These are phyloP conservation scores for Mycteria americana DNA, from an alignment of 2,797 vertebrate genomes.

Conservation along the genomic window DNA sequence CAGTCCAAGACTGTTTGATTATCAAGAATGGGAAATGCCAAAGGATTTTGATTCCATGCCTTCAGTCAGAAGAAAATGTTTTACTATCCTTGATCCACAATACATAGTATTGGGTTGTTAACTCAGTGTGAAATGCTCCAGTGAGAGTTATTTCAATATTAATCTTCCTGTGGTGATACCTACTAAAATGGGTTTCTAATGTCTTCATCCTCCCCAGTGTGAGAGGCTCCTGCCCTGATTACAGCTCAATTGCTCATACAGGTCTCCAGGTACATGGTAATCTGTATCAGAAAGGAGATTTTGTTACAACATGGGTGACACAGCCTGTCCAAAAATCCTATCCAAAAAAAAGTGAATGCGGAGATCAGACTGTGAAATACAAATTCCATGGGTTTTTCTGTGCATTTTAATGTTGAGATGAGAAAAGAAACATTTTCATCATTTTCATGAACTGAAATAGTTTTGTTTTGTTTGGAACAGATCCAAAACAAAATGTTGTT, in stretches of 20 bases:
- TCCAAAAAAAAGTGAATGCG: neutral
- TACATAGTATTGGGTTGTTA: neutral
- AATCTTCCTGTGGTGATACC: neutral
- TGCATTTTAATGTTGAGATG: neutral
- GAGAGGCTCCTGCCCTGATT: neutral
- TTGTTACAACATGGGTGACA: neutral
- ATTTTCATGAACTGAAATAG: neutral
- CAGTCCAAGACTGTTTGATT: neutral
- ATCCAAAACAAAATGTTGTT: neutral
- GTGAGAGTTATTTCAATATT: neutral
- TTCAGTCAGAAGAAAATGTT: neutral
- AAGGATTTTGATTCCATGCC: neutral
- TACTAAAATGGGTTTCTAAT: neutral
- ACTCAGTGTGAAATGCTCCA: neutral
- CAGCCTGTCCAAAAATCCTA: neutral
- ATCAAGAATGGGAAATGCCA: neutral
- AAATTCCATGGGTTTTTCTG: neutral
- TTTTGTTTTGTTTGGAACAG: neutral
- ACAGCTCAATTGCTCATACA: neutral
- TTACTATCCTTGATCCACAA: neutral
- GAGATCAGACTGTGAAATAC: neutral
- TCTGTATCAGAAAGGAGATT: neutral
- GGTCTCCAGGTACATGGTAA: neutral
- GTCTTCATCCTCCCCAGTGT: neutral
- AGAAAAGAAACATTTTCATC: neutral